Evolutionary conservation across 1,140 invertebrate genomes (phyloP), one percentile per base, ranked within the genome.

Genomic region (Sitophilus oryzae): DNA sequence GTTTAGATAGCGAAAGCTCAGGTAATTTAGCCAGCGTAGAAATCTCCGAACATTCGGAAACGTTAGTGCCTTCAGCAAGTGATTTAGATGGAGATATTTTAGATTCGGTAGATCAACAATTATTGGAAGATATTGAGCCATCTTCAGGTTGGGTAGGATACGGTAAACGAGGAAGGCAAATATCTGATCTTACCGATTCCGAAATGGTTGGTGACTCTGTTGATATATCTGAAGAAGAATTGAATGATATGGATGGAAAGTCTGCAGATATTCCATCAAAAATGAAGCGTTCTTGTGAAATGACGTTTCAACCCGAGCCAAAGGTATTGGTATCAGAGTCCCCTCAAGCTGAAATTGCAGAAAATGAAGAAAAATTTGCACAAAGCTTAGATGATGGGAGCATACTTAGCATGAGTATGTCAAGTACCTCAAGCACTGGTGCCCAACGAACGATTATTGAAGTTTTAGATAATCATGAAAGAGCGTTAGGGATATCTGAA

Each of bases 241-340:
- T 54, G 11, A 52, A 60, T n/a, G 73, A 60, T 11, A 23, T 66
- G 11, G 64, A 60, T 25, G 62, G 56, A 9, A 56, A 63, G 30
- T 18, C 52, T 10, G 61, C 70, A 42, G 76, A 78, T 56, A 71
- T 79, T 36, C 73, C 81, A 9, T 79, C 77, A 20, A 79, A 82
- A 61, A 91, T 93, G 89, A 93, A 91, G 68, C 75, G 89, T 52
- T 92, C 89, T 0, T 84, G 88, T 58, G 89, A 93, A 74, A 92
- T 93, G 89, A 87, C 88, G 57, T 92, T 93, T 69, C 85, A 86
- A 66, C 85, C 87, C 11, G 82, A 82, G 71, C 76, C 75, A 5
- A 72, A 71, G 63, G 61, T 71, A 25, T 54, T 76, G n/a, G 66
- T 69, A 1, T 38, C 64, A 3, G 69, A 71, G 34, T 69, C 68